Conservation (phyloP, 1,140 invertebrate species). For the Aphelenchoides avenae region DNA sequence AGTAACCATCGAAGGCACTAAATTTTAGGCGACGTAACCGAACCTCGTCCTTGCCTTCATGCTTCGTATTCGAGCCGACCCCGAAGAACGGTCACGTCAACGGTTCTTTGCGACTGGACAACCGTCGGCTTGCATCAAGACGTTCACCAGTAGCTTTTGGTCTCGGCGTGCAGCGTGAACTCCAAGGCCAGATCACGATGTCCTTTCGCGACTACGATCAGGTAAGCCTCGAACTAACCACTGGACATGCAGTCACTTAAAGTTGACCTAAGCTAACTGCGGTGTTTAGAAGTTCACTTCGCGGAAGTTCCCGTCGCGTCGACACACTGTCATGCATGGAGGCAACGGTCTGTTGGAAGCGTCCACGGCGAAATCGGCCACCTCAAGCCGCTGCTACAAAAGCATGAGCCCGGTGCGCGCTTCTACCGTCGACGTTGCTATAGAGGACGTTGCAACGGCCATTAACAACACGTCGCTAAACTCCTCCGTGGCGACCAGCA, state of each 20-base stretch:
- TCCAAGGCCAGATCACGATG: conserved; percentile 27
- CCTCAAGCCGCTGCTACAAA: background rate
- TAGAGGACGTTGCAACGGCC: too few relatives aligned
- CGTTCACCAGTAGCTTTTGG: conserved; percentile 22
- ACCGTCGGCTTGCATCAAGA: conserved; percentile 1
- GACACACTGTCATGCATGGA: background rate
- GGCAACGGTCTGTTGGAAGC: background rate
- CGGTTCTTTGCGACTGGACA: too few relatives aligned
- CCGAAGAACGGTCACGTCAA: too few relatives aligned
- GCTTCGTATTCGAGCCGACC: conserved; percentile 13
- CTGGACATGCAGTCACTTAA: conserved; percentile 12
- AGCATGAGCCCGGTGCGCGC: background rate
- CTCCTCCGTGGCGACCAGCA: too few relatives aligned
- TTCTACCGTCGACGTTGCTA: too few relatives aligned
- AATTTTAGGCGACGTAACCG: background rate
- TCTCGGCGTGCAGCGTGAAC: conserved; percentile 29
- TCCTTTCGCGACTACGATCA: conserved; percentile 25
- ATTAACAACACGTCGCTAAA: too few relatives aligned
- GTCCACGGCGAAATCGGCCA: background rate
- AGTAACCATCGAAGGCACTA: too few relatives aligned
- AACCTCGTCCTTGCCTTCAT: conserved; percentile 5
- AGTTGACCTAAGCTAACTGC: background rate
- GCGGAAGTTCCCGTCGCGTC: background rate
- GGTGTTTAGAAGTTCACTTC: conserved; percentile 6
- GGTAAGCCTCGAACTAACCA: conserved; percentile 13